These are phyloP conservation scores for Drosophila peninsularis DNA, from an alignment of 2,888 invertebrate species.

Conservation along the genomic window DNA sequence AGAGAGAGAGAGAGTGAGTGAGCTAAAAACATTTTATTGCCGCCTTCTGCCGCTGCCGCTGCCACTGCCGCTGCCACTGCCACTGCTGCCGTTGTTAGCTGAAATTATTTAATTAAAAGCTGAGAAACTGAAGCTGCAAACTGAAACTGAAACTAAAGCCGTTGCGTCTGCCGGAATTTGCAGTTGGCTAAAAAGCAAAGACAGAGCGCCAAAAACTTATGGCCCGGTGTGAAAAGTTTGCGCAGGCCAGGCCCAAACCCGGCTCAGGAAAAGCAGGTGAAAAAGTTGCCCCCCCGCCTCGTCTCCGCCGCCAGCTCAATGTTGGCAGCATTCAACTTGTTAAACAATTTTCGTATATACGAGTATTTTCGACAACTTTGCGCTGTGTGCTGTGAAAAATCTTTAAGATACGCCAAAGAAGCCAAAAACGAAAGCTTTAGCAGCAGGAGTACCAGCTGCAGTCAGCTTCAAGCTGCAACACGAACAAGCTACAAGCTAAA, in stretches of 20 bases:
- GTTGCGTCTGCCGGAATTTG: slow-evolving; percentile 36
- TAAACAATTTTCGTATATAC: slow-evolving; percentile 78
- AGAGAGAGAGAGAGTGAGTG: neutral
- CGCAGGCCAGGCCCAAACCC: slow-evolving; percentile 22
- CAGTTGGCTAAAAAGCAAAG: slow-evolving; percentile 52
- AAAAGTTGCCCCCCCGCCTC: slow-evolving; percentile 2
- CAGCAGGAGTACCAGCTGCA: neutral
- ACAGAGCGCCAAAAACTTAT: slow-evolving; percentile 61
- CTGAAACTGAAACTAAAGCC: slow-evolving; percentile 37
- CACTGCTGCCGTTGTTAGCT: slow-evolving; percentile 40
- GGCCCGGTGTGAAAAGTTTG: slow-evolving; percentile 67
- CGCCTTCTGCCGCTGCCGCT: slow-evolving; percentile 27
- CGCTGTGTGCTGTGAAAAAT: slow-evolving; percentile 56
- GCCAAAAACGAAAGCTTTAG: slow-evolving; percentile 29
- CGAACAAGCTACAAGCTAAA: slow-evolving; percentile 25
- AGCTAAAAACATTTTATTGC: slow-evolving; percentile 43
- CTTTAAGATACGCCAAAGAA: slow-evolving; percentile 61
- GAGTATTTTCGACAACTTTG: slow-evolving; percentile 74
- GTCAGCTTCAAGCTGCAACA: slow-evolving; percentile 20
- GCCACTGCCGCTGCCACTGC: neutral
- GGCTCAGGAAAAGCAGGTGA: slow-evolving; percentile 53
- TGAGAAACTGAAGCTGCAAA: slow-evolving; percentile 39
- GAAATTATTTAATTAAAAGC: slow-evolving; percentile 77
- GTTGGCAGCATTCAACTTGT: slow-evolving; percentile 71
- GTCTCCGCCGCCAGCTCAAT: slow-evolving; percentile 21